Base-by-base conservation (phyloP, 2,113 vertebrate genomes). In the Nanorana parkeri region DNA sequence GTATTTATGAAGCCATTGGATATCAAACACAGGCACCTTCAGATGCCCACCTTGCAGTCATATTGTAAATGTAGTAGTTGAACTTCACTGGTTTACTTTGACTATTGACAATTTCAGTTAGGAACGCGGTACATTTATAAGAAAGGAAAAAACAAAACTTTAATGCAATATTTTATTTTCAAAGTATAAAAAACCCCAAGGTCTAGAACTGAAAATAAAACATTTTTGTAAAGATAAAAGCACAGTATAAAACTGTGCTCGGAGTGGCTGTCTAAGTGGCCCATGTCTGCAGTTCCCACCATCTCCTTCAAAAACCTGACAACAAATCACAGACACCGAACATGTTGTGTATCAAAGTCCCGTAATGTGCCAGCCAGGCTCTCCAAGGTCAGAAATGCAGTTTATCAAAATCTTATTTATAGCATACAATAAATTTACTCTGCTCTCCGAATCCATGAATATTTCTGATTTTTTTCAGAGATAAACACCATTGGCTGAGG, bases 371-470 rank as follows among this genome's bases (percentile, higher is more conserved):
- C 92, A 90, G 89, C 91, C 90, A 92, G 92, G 91, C 90, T 92
- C 92, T 90, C 83, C 94, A 94, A 94, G 93, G 94, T 94, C 93
- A 94, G 89, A 86, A 89, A 91, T 90, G 90, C 89, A 90, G 88
- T 94, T 94, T 92, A 93, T 94, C 92, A 94, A 93, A 86, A 83
- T 89, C 86, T 92, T 93, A 87, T 89, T 90, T 93, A 90, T 20
- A 92, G 88, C 81, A 89, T 88, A 85, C 89, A 90, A 91, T 94
- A 93, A 92, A 94, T 93, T 91, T 93, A 93, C 93, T 92, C 89
- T 87, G 88, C 87, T 85, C 63, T 86, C 87, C 82, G 85, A 88
- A 87, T 81, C 88, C 87, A 92, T 94, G 92, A 95, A 94, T 94
- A 93, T 94, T 94, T 93, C 87, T 93, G 89, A 92, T 84, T 64